phyloP scores from a whole-genome alignment of 2,797 vertebrate genomes.

The Halcyon badia region DNA sequence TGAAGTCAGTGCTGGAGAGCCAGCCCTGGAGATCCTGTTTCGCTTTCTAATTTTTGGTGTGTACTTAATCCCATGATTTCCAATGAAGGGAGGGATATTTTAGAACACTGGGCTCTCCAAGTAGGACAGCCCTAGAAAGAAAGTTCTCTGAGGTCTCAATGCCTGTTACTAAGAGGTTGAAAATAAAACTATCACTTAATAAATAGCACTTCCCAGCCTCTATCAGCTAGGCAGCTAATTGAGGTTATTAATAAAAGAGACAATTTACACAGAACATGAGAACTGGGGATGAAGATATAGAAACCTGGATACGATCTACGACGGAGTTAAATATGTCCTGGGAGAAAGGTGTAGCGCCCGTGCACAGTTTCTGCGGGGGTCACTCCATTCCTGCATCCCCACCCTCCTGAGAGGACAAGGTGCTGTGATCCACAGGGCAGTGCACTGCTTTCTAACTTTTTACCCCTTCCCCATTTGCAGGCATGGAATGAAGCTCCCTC shows the following conservation, averaged over 20 bases:
- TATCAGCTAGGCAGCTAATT: slow-evolving; percentile 36
- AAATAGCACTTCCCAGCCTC: slow-evolving; percentile 20
- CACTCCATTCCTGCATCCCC: neutral
- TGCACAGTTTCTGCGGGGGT: neutral
- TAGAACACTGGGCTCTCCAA: slow-evolving; percentile 49
- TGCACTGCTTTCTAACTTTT: slow-evolving; percentile 70
- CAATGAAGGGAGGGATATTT: slow-evolving; percentile 48
- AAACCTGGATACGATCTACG: neutral
- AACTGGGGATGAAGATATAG: neutral
- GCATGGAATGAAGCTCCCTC: slow-evolving; percentile 69
- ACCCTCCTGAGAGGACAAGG: neutral
- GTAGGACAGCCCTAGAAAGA: slow-evolving; percentile 52
- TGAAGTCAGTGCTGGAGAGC: slow-evolving; percentile 41
- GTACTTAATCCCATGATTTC: slow-evolving; percentile 57
- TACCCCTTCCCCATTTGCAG: slow-evolving; percentile 72
- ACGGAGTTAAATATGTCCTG: neutral
- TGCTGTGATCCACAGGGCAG: slow-evolving; percentile 14
- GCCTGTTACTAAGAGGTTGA: slow-evolving; percentile 44
- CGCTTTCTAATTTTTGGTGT: slow-evolving; percentile 61
- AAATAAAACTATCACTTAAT: slow-evolving; percentile 40
- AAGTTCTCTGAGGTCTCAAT: slow-evolving; percentile 30
- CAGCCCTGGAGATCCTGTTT: slow-evolving; percentile 58
- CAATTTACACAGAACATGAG: neutral
- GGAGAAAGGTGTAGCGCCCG: neutral
- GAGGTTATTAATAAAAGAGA: slow-evolving; percentile 33